Evolutionary conservation across 2,113 vertebrate genomes (phyloP).

Genomic region (Microcebus ravelobensis): DNA sequence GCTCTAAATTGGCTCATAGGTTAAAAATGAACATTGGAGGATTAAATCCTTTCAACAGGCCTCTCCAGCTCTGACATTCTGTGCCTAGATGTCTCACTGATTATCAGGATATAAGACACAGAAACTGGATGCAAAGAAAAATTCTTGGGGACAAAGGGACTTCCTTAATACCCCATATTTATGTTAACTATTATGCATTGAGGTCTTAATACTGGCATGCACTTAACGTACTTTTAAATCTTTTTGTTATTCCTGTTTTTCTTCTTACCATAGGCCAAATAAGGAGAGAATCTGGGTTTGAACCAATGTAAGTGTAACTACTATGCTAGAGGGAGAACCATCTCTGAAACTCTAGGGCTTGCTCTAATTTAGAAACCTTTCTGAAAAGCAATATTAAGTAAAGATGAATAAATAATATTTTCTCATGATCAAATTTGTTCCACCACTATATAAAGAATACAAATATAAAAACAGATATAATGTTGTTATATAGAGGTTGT

Average conservation of each 20-base stretch:
- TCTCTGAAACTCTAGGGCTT: not conserved
- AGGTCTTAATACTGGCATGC: not conserved
- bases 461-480: not conserved
- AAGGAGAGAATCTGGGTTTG: slow-evolving; percentile 37
- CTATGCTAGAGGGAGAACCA: not conserved
- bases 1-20: not conserved
- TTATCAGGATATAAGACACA: not conserved
- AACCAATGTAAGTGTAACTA: not conserved
- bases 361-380: not conserved
- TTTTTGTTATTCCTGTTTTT: not conserved
- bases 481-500: not conserved
- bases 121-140: not conserved
- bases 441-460: not conserved
- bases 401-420: not conserved
- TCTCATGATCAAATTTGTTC: not conserved
- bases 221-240: not conserved
- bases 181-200: not conserved
- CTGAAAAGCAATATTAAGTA: slow-evolving; percentile 25
- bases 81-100: not conserved
- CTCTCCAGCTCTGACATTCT: not conserved
- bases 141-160: not conserved
- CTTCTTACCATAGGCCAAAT: not conserved
- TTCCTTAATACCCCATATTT: not conserved
- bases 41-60: not conserved
- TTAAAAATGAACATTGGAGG: not conserved